Evolutionary conservation across 2,113 vertebrate genomes (phyloP), one percentile per base, ranked within the genome.

Genomic region (Gallinago undulata): DNA sequence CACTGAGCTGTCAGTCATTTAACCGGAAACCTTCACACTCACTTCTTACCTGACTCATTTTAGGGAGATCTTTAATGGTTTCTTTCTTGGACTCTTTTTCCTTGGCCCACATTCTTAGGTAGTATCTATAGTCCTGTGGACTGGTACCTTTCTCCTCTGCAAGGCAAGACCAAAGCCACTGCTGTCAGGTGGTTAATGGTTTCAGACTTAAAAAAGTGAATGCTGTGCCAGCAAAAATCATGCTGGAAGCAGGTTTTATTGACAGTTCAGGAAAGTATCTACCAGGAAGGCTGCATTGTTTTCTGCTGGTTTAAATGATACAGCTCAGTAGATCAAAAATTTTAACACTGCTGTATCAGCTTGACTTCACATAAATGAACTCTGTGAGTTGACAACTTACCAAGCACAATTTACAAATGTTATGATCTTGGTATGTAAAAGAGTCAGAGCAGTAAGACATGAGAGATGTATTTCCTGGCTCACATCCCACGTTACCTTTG

Each of bases 41-140:
- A 28, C 56, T 93, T 95, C 93, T 92, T 97, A 99, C 99, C 99
- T 99, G 99, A 97, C 99, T 99, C 99, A 99, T 99, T 96, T 98
- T 99, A 24, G 99, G 99, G 19, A 99, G 98, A 93, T 99, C 99
- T 97, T 99, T 99, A 94, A 99, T 99, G 2, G 98, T 99, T 96
- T 99, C 99, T 68, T 98, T 99, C 94, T 98, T 99, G 53, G 97
- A 97, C 83, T 99, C 99, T 82, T 99, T 99, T 94, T 99, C 99
- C 87, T 98, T 98, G 82, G 99, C 99, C 99, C 99, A 99, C 97
- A 99, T 98, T 84, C 98, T 98, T 93, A 99, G 97, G 96, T 99
- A 99, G 95, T 99, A 99, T 87, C 98, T 98, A 57, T 99, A 99
- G 96, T 99, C 99, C 19, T 99, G 99, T 35, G 98, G 96, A 89